These are phyloP conservation scores for Diachrysia chrysitis DNA, from an alignment of 2,888 invertebrate species.

Conservation along the genomic window DNA sequence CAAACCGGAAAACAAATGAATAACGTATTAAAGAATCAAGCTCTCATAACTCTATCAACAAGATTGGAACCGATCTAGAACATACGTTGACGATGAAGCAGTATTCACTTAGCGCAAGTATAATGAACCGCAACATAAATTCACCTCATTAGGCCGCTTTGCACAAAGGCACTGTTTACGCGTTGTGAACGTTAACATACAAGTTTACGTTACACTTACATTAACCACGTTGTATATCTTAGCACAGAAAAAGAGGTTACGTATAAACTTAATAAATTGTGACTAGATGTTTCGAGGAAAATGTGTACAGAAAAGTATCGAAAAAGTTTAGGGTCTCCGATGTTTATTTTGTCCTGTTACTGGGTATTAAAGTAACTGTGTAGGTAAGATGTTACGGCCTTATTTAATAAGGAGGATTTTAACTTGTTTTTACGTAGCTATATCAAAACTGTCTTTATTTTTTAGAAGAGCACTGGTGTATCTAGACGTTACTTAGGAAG, in stretches of 20 bases:
- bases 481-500: background rate
- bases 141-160: conserved; percentile 64
- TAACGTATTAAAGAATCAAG: background rate
- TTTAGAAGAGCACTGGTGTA: background rate
- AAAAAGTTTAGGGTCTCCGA: background rate
- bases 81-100: conserved; percentile 6
- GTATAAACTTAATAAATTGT: background rate
- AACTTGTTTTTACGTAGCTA: background rate
- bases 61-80: background rate
- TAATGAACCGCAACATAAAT: conserved; percentile 67
- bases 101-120: conserved; percentile 43
- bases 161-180: conserved; percentile 58
- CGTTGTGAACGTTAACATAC: conserved; percentile 40
- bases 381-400: conserved; percentile 1
- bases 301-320: background rate
- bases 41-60: background rate
- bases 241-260: background rate
- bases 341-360: background rate
- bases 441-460: background rate
- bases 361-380: background rate
- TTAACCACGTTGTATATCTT: background rate
- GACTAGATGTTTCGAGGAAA: background rate
- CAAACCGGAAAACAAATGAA: no score
- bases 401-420: background rate
- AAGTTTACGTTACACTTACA: conserved; percentile 34